A percentile compares a stretch with the other conserved stretches of the same genome.
These are phyloP conservation scores for Crocuta crocuta DNA, from an alignment of 2,113 vertebrate species.

Conservation along the genomic window DNA sequence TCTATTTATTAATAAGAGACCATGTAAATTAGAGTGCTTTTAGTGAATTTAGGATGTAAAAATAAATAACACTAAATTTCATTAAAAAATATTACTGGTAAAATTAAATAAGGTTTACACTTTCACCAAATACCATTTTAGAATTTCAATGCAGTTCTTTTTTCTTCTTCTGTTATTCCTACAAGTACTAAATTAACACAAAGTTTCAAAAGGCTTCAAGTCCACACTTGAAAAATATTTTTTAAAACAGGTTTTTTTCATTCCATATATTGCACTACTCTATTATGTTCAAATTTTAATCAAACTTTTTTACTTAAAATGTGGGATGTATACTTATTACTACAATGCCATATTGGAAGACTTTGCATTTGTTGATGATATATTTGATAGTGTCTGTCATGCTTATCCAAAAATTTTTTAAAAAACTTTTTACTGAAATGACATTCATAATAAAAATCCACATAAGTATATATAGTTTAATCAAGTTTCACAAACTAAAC, in stretches of 20 bases:
- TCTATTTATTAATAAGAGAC: neutral
- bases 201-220: neutral
- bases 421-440: neutral
- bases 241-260: neutral
- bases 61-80: neutral
- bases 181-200: neutral
- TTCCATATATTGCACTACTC: neutral
- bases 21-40: neutral
- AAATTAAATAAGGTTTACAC: constrained; percentile 10
- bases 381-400: neutral
- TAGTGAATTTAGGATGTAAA: neutral
- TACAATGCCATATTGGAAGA: neutral
- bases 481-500: neutral
- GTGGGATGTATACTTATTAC: neutral
- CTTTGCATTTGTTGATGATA: neutral
- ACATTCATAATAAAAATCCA: neutral
- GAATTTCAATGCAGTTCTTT: neutral
- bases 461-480: neutral
- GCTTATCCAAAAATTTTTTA: neutral
- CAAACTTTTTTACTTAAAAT: neutral
- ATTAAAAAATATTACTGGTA: neutral
- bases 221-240: neutral
- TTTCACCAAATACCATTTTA: constrained; percentile 3
- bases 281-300: neutral
- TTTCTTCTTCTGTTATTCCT: neutral